Evolutionary conservation across 2,888 invertebrate species (phyloP), one percentile per base, ranked within the genome.

Genomic region (Crepidodera aurea): DNA sequence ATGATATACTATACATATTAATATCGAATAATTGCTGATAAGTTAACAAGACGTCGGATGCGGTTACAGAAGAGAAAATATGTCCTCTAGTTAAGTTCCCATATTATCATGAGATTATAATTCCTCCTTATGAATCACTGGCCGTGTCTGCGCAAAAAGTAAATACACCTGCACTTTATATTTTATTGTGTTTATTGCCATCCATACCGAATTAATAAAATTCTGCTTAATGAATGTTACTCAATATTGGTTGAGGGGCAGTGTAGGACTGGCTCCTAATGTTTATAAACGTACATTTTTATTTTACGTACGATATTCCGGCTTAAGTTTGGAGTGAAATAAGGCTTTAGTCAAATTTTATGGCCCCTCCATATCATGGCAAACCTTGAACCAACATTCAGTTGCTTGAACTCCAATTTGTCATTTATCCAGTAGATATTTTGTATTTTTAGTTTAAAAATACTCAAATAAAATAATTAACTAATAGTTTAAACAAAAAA

Each of bases 151-250:
- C 46, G 15, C n/a, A 46, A 48, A 40, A 56, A 46, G 34, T 37
- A 46, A 56, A 56, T 56, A 46, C 56, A 56, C 56, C 56, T 56
- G 56, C 46, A 34, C 27, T 16, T 27, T 37, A 37, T 12, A 37
- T 37, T 53, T 51, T 53, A 34, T 44, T 55, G 16, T 32, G 19
- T 46, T 44, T 34, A 37, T 48, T 34, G 56, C 48, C 5, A 37
- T 46, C 48, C 13, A 12, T 15, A 16, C 56, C 34, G 13, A 56
- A 56, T 56, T 56, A 46, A 37, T 56, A 29, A 55, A 46, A 55
- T 32, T 27, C 13, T 29, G 18, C 18, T 18, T 40, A 46, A 55
- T 39, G 55, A 55, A 19, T 22, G 34, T 56, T 56, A 56, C 40
- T 53, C 25, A 53, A 53, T 15, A 27, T 27, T 42, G 15, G n/a